phyloP scores from a whole-genome alignment of 2,797 vertebrate genomes.

The Brachyalestes nurse region DNA sequence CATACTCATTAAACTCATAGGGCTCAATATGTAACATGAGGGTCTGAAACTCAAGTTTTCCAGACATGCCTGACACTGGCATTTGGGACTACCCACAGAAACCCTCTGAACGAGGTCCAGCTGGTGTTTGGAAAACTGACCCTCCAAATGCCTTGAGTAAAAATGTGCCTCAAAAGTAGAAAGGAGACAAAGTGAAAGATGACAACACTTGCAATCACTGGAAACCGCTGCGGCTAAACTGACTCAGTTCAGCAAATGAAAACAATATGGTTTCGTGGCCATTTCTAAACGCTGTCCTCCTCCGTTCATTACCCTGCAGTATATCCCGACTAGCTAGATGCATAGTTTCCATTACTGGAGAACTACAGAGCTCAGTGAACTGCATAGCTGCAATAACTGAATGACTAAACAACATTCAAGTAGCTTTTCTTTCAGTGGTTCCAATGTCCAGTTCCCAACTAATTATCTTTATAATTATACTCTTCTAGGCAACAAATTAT shows the following conservation, averaged over 20 bases:
- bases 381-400: neutral
- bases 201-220: conserved; percentile 12
- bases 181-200: conserved; percentile 37
- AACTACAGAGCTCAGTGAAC: conserved; percentile 11
- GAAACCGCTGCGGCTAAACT: conserved; percentile 15
- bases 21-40: neutral
- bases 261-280: conserved; percentile 25
- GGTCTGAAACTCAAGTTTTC: neutral
- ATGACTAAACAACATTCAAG: conserved; percentile 16
- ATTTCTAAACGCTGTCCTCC: conserved; percentile 26
- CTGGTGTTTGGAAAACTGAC: neutral
- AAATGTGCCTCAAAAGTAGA: conserved; percentile 15
- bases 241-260: conserved; percentile 11
- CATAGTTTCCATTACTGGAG: conserved; percentile 41
- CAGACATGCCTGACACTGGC: neutral
- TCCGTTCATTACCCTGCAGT: conserved; percentile 34
- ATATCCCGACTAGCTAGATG: conserved; percentile 13
- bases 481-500: neutral
- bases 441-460: neutral
- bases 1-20: neutral
- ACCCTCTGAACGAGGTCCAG: neutral
- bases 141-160: neutral
- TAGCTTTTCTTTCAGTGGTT: neutral
- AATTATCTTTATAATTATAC: neutral
- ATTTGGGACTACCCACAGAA: neutral